Percentiles rank a stretch among this genome's conserved stretches.
These are phyloP conservation scores for Prunella strophiata DNA, from an alignment of 2,797 vertebrate genomes.

Conservation along the genomic window DNA sequence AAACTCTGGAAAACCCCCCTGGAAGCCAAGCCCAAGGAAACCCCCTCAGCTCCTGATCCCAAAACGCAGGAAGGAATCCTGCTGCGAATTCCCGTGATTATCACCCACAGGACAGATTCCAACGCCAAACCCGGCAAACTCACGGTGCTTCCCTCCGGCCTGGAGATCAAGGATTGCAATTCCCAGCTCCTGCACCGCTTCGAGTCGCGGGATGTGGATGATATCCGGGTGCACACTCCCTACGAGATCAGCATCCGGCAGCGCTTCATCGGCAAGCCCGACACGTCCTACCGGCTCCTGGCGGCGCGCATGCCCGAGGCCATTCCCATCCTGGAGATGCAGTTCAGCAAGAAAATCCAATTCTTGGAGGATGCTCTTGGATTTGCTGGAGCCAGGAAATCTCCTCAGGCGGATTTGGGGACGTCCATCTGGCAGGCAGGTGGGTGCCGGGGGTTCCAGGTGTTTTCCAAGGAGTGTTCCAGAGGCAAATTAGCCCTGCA, in stretches of 20 bases:
- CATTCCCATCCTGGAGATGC: conserved; percentile 84
- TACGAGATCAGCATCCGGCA: conserved; percentile 91
- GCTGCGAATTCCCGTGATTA: conserved; percentile 83
- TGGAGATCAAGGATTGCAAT: conserved; percentile 85
- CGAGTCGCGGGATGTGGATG: conserved; percentile 86
- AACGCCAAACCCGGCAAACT: conserved; percentile 85
- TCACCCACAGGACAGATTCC: conserved; percentile 79
- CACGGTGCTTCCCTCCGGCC: conserved; percentile 79
- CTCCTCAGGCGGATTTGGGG: conserved; percentile 74
- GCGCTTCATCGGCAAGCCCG: conserved; percentile 90
- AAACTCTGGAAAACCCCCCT: conserved; percentile 83
- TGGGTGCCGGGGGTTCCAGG: background rate
- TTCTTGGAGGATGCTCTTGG: conserved; percentile 78
- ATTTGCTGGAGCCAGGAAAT: conserved; percentile 72
- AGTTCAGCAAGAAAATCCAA: conserved; percentile 88
- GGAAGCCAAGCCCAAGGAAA: conserved; percentile 72
- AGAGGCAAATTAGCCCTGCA: accelerated
- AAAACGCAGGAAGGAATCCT: conserved; percentile 79
- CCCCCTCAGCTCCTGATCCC: background rate
- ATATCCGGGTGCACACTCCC: conserved; percentile 84
- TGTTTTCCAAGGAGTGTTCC: background rate
- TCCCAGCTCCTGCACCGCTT: conserved; percentile 85
- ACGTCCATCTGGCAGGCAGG: conserved; percentile 80
- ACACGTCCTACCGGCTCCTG: conserved; percentile 83
- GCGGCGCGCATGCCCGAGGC: conserved; percentile 90